These are phyloP conservation scores for Cephus spinipes DNA, from an alignment of 2,888 invertebrate genomes.

Conservation along the genomic window DNA sequence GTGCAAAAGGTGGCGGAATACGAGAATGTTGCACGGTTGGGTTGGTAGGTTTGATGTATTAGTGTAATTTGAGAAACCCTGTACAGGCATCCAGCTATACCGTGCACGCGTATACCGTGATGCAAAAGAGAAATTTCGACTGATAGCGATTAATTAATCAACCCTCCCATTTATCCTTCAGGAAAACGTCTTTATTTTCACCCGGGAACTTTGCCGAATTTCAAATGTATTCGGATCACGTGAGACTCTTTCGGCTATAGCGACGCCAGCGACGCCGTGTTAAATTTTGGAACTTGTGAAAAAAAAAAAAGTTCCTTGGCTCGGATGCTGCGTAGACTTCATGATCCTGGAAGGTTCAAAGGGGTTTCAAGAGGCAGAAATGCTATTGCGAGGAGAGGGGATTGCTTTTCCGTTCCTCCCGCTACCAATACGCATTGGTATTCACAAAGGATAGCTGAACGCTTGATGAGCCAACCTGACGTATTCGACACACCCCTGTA, in stretches of 20 bases:
- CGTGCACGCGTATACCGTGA: neutral
- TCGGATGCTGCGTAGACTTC: neutral
- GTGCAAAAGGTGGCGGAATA: neutral
- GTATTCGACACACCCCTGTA: constrained; percentile 26
- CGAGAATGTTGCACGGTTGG: neutral
- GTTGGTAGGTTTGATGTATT: neutral
- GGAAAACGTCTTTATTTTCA: neutral
- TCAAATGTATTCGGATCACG: neutral
- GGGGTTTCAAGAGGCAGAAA: constrained; percentile 11
- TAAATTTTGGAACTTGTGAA: neutral
- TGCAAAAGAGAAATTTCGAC: neutral
- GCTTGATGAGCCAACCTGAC: constrained; percentile 52
- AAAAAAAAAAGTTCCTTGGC: neutral
- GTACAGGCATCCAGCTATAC: neutral
- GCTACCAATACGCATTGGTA: constrained; percentile 44
- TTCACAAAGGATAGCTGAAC: constrained; percentile 48
- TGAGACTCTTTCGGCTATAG: neutral
- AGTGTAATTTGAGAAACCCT: neutral
- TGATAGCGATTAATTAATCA: constrained; percentile 5
- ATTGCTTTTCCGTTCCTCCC: neutral
- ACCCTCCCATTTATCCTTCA: neutral
- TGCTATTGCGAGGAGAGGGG: constrained; percentile 14
- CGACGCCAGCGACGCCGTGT: neutral
- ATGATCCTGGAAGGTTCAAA: neutral
- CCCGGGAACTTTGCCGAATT: neutral